phyloP scores from a whole-genome alignment of 2,797 vertebrate genomes.

The Philypnodon macrostomus region DNA sequence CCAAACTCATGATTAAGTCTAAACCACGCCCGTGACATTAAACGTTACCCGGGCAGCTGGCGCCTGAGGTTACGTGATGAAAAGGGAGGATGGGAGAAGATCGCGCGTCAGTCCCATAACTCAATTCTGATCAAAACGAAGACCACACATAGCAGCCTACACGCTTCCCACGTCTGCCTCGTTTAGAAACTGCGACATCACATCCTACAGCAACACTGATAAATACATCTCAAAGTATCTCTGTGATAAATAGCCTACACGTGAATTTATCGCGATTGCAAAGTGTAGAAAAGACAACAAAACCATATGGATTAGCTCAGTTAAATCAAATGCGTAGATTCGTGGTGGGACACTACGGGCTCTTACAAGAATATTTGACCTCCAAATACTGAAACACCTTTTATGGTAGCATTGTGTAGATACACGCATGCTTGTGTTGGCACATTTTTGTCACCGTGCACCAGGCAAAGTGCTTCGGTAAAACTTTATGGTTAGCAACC shows the following conservation, averaged over 20 bases:
- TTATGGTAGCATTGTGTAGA: background rate
- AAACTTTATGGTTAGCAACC: conserved; percentile 50
- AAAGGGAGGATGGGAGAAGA: conserved; percentile 23
- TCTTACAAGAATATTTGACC: background rate
- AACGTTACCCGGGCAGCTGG: conserved; percentile 52
- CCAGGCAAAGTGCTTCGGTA: conserved; percentile 6
- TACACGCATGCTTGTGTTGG: background rate
- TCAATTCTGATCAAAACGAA: conserved; percentile 36
- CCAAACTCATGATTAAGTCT: conserved; percentile 1
- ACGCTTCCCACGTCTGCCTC: conserved; percentile 4
- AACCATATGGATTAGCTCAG: background rate
- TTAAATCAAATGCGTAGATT: background rate
- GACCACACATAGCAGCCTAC: conserved; percentile 27
- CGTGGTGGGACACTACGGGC: background rate
- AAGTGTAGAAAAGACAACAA: background rate
- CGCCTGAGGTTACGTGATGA: conserved; percentile 43
- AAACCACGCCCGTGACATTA: conserved; percentile 44
- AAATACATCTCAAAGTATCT: background rate
- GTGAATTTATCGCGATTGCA: background rate
- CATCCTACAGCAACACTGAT: conserved; percentile 6
- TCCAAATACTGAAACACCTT: background rate
- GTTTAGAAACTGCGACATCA: conserved; percentile 66
- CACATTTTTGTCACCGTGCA: background rate
- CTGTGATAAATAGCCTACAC: no score
- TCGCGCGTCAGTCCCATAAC: conserved; percentile 34